phyloP scores from a whole-genome alignment of 2,888 invertebrate species.

The Cerastis rubricosa region DNA sequence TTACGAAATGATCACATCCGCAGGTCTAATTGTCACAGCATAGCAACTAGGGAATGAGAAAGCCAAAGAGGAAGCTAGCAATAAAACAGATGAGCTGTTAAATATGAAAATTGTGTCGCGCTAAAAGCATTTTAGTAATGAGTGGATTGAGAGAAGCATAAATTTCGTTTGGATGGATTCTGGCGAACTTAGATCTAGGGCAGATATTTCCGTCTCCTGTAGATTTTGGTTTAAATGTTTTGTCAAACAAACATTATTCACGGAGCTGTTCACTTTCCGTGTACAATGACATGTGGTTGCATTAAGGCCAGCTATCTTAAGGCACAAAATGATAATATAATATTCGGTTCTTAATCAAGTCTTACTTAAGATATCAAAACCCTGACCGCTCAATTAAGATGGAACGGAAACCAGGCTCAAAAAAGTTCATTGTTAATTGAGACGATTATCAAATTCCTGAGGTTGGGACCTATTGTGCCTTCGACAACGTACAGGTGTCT shows the following conservation, averaged over 20 bases:
- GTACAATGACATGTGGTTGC: background rate
- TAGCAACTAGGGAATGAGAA: slow-evolving; percentile 64
- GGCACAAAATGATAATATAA: background rate
- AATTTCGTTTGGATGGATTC: slow-evolving; percentile 46
- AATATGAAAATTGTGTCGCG: slow-evolving; percentile 56
- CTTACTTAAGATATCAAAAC: slow-evolving; percentile 22
- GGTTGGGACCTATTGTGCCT: slow-evolving; percentile 45
- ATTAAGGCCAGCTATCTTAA: background rate
- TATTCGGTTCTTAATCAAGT: background rate
- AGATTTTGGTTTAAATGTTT: slow-evolving; percentile 44
- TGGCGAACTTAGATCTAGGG: slow-evolving; percentile 37
- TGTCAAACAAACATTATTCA: slow-evolving; percentile 32
- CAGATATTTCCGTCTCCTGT: slow-evolving; percentile 48
- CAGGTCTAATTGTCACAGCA: slow-evolving; percentile 78
- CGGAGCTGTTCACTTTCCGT: background rate
- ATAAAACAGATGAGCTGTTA: slow-evolving; percentile 62
- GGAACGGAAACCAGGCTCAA: slow-evolving; percentile 42
- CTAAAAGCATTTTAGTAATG: slow-evolving; percentile 44
- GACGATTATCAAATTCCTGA: slow-evolving; percentile 62
- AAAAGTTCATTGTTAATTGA: slow-evolving; percentile 49
- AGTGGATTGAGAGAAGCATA: slow-evolving; percentile 46
- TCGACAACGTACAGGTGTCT: slow-evolving; percentile 56
- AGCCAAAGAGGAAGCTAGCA: slow-evolving; percentile 61
- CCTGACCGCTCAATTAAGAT: slow-evolving; percentile 31
- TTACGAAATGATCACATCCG: slow-evolving; percentile 84